Percentiles rank a stretch among this genome's conserved stretches.
Evolutionary conservation across 2,113 vertebrate genomes (phyloP).

Genomic region (Callithrix jacchus): DNA sequence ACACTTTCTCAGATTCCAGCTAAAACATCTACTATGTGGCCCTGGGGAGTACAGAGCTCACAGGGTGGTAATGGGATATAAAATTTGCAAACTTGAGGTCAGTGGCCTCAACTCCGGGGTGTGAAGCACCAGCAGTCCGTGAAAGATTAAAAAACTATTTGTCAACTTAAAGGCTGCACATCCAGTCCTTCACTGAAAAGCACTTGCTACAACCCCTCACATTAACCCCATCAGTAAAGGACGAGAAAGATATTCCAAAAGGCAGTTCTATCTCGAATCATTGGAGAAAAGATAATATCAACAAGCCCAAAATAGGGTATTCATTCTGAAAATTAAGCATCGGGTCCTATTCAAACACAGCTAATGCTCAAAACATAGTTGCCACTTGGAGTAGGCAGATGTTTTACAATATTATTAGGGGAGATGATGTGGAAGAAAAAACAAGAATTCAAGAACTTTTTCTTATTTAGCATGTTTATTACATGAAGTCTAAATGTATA

Average conservation of each 20-base stretch:
- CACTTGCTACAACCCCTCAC: neutral
- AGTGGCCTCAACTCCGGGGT: conserved; percentile 39
- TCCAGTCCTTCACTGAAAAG: conserved; percentile 17
- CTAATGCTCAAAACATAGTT: neutral
- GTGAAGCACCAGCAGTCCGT: conserved; percentile 48
- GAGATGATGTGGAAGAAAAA: neutral
- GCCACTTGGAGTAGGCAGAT: conserved; percentile 23
- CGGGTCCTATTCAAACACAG: conserved; percentile 27
- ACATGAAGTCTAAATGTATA: neutral
- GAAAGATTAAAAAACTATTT: conserved; percentile 36
- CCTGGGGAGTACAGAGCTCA: conserved; percentile 35
- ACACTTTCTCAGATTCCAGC: conserved; percentile 71
- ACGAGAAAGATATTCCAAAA: neutral
- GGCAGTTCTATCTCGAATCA: neutral
- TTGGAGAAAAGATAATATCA: neutral
- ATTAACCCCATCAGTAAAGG: neutral
- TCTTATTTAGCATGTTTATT: neutral
- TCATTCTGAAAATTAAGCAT: neutral
- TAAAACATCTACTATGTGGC: conserved; percentile 62
- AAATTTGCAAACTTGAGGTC: conserved; percentile 68
- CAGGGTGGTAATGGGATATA: conserved; percentile 62
- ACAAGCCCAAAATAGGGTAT: neutral
- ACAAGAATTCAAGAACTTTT: neutral
- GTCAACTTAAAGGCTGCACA: neutral
- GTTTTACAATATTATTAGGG: neutral